Conservation (phyloP, 2,797 vertebrate species). For the Prunella strophiata region DNA sequence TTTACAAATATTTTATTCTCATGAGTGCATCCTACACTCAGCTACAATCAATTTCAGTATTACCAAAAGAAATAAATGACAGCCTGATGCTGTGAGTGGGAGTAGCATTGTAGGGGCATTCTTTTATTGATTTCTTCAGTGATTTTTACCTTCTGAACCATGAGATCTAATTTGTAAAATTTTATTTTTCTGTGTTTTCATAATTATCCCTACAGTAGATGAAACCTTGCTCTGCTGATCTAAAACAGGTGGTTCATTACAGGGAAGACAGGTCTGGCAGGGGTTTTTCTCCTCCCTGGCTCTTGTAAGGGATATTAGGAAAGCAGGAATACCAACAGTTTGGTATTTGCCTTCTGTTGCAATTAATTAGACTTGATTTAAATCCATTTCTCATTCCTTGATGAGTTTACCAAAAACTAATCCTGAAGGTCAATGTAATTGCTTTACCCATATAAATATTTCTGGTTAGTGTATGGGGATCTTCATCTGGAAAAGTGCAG, state of each 20-base stretch:
- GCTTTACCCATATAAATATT: background rate
- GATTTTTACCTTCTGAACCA: background rate
- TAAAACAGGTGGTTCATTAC: conserved; percentile 4
- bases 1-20: conserved; percentile 41
- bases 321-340: background rate
- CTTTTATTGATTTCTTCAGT: background rate
- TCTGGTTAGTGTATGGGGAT: background rate
- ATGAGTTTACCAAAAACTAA: background rate
- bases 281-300: background rate
- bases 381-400: background rate
- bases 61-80: background rate
- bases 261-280: background rate
- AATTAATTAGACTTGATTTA: background rate
- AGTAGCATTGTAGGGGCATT: background rate
- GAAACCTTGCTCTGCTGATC: background rate
- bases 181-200: background rate
- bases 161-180: conserved; percentile 18
- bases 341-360: background rate
- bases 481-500: background rate
- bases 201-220: background rate
- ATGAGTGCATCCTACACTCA: background rate
- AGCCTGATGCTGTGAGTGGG: background rate
- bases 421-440: background rate
- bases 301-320: background rate
- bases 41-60: background rate